Percentiles rank a stretch among this genome's conserved stretches.
Evolutionary conservation across 2,888 invertebrate species (phyloP).

Genomic region (Lasioglossum vierecki): DNA sequence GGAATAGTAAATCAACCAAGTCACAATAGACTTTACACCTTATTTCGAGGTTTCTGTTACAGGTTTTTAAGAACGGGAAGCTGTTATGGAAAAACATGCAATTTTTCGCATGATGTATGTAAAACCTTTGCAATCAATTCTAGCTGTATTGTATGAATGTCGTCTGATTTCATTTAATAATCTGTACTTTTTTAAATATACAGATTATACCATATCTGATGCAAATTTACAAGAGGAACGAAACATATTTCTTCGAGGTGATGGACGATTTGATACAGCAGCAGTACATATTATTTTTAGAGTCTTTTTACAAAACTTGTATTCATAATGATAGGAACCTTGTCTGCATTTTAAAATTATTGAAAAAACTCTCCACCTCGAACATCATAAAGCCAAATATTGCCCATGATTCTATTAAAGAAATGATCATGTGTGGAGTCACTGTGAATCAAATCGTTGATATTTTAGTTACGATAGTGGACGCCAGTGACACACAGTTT

Average conservation of each 20-base stretch:
- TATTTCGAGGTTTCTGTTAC: conserved; percentile 29
- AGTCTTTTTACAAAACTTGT: fast-evolving
- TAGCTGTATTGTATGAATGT: neutral
- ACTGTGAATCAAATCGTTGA: conserved; percentile 2
- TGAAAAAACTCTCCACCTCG: conserved; percentile 16
- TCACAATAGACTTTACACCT: fast-evolving
- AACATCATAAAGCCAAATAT: neutral
- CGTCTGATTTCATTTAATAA: neutral
- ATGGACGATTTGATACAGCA: neutral
- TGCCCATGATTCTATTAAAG: neutral
- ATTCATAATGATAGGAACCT: fast-evolving
- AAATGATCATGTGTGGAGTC: neutral
- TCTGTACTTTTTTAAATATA: conserved; percentile 7
- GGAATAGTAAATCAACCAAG: fast-evolving
- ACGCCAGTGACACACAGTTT: neutral
- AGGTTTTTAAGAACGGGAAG: fast-evolving
- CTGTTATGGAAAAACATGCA: conserved; percentile 6
- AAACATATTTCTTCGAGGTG: neutral
- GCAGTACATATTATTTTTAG: neutral
- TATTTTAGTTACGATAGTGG: conserved; percentile 8
- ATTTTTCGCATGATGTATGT: conserved; percentile 53
- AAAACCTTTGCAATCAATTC: neutral
- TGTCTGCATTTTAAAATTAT: neutral
- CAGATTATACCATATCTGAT: neutral
- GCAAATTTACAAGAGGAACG: fast-evolving